Evolutionary conservation across 2,113 vertebrate species (phyloP), one percentile per base, ranked within the genome.

Genomic region (Hystrix brachyura): DNA sequence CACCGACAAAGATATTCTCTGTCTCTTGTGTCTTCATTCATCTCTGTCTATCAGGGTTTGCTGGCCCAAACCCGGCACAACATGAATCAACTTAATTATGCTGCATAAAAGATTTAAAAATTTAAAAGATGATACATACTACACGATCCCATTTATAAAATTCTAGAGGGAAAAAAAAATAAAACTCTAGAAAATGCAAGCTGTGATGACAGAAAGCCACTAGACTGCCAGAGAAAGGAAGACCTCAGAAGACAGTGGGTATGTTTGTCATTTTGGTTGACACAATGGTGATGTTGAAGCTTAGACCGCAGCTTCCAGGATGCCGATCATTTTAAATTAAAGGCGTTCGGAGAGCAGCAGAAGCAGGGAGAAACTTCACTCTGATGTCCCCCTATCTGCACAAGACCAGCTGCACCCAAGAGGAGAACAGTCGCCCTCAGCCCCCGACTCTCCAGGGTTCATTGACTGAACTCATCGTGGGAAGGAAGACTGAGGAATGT

Each of bases 121-220:
- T 65, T 46, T 48, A 72, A 62, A 64, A 67, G 10, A 8, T 27
- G 38, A 43, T 11, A 38, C 4, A 46, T 72, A 55, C 29, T 38
- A 3, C 38, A 79, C 46, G 46, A 72, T 86, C 55, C 21, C 71
- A 72, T 80, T 90, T 85, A 62, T 23, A 62, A 48, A 48, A 25
- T 74, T 74, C 43, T 27, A 38, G 38, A 38, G 38, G 38, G 38
- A 38, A 38, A 38, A 38, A 38, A 38, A 38, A 38, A 38, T 71
- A 72, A 67, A 90, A 95, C 91, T 86, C 53, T 91, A 72, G n/a
- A 64, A 57, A 86, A 86, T 80, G 29, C 55, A 71, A 94, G 6
- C 46, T 38, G 17, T 57, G 46, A 64, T 62, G 71, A 87, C 38
- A 51, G 83, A 60, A 94, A 53, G 13, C 43, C 55, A 17, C 78